Conservation (phyloP, 2,888 invertebrate species). For the Cepaea hortensis region DNA sequence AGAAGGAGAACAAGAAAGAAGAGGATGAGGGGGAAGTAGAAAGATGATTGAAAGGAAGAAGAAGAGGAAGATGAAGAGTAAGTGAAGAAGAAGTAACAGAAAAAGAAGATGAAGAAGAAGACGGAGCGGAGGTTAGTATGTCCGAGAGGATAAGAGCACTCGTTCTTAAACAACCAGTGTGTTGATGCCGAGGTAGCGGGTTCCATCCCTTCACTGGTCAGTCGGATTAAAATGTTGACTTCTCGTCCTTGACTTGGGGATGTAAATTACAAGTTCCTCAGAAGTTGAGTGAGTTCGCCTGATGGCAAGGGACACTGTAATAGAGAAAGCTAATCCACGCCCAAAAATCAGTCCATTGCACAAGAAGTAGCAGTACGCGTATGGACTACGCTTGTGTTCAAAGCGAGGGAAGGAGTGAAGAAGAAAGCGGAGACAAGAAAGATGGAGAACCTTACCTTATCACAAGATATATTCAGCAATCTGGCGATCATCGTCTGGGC, state of each 20-base stretch:
- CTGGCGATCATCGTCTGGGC: constrained; percentile 31
- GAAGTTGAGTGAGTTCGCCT: too few relatives aligned
- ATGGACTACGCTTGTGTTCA: too few relatives aligned
- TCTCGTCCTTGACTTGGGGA: too few relatives aligned
- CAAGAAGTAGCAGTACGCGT: too few relatives aligned
- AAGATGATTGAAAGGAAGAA: not conserved
- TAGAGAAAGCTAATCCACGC: too few relatives aligned
- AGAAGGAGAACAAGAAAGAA: not conserved
- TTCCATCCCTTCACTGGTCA: too few relatives aligned
- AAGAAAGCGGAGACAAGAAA: not conserved
- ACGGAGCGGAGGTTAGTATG: not conserved
- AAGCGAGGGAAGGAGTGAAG: not conserved
- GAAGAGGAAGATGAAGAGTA: not conserved
- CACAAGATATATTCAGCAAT: constrained; percentile 33
- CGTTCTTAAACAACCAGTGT: too few relatives aligned
- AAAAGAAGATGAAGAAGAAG: not conserved
- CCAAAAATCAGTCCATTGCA: too few relatives aligned
- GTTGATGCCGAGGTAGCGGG: too few relatives aligned
- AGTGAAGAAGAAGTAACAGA: not conserved
- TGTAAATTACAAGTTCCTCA: too few relatives aligned
- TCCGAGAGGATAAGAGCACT: not conserved
- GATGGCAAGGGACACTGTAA: too few relatives aligned
- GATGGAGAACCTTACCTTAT: constrained; percentile 18
- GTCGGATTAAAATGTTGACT: too few relatives aligned
- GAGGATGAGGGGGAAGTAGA: not conserved